phyloP scores from a whole-genome alignment of 2,888 invertebrate species.

The Drosophila setosimentum region DNA sequence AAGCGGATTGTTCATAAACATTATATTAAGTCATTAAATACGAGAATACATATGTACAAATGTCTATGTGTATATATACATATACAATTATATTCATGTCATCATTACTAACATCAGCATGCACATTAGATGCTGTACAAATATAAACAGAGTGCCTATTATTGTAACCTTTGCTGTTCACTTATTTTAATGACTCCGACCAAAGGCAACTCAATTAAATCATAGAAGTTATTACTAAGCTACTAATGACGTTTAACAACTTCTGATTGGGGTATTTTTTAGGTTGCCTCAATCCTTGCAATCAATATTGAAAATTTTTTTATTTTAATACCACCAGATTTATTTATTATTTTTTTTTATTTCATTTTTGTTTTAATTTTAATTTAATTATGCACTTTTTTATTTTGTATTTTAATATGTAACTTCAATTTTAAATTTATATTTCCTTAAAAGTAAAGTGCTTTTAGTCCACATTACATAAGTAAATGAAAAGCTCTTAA shows the following conservation, averaged over 20 bases:
- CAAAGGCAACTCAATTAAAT: not conserved
- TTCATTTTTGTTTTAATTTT: not conserved
- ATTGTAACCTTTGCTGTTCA: not conserved
- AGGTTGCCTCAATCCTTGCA: not conserved
- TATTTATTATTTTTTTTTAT: not conserved
- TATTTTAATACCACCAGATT: not conserved
- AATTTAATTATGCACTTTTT: not conserved
- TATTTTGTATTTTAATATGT: not conserved
- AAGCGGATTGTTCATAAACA: slow-evolving; percentile 22
- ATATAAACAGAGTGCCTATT: not conserved
- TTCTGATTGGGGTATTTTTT: not conserved
- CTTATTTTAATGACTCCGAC: not conserved
- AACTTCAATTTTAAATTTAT: not conserved
- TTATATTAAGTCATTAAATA: slow-evolving; percentile 27
- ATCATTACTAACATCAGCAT: not conserved
- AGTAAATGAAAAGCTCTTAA: not conserved
- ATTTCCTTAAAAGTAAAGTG: not conserved
- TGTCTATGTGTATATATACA: too few relatives aligned
- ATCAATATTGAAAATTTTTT: not conserved
- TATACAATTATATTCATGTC: not conserved
- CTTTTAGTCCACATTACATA: not conserved
- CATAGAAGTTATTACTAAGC: not conserved
- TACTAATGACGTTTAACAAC: not conserved
- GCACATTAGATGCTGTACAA: not conserved
- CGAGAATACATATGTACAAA: not conserved